Conservation (phyloP, 1,140 invertebrate genomes). For the Leptinotarsa lineolata region DNA sequence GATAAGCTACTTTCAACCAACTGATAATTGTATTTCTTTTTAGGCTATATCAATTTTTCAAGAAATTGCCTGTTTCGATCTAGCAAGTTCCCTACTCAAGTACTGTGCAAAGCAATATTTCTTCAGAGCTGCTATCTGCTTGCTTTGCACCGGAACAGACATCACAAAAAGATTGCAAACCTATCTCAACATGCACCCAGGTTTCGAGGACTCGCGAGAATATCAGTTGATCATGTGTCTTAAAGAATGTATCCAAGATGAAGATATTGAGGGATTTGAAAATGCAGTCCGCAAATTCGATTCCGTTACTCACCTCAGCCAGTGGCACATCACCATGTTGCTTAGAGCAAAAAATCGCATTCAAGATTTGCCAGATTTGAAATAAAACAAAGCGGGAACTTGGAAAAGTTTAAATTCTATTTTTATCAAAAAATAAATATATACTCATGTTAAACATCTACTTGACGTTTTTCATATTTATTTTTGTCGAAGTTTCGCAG, state of each 20-base stretch:
- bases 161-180: conserved; percentile 89
- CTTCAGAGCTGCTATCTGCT: conserved; percentile 90
- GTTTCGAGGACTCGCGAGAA: conserved; percentile 87
- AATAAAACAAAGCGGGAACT: neutral
- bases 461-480: neutral
- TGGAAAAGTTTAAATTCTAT: neutral
- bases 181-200: conserved; percentile 91
- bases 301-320: conserved; percentile 93
- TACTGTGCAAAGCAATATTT: conserved; percentile 98
- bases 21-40: neutral
- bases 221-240: conserved; percentile 62
- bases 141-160: conserved; percentile 92
- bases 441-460: neutral
- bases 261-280: conserved; percentile 93
- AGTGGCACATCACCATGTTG: conserved; percentile 38
- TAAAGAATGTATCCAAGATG: conserved; percentile 87
- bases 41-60: conserved; percentile 40
- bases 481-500: conserved; percentile 35
- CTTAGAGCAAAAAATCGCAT: conserved; percentile 34
- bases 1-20: too few species aligned
- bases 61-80: conserved; percentile 86
- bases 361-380: conserved; percentile 1
- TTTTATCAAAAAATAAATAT: neutral
- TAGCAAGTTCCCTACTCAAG: conserved; percentile 93
- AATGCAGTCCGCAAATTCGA: conserved; percentile 81